These are phyloP conservation scores for Trissolcus japonicus DNA, from an alignment of 2,888 invertebrate species.

Conservation along the genomic window DNA sequence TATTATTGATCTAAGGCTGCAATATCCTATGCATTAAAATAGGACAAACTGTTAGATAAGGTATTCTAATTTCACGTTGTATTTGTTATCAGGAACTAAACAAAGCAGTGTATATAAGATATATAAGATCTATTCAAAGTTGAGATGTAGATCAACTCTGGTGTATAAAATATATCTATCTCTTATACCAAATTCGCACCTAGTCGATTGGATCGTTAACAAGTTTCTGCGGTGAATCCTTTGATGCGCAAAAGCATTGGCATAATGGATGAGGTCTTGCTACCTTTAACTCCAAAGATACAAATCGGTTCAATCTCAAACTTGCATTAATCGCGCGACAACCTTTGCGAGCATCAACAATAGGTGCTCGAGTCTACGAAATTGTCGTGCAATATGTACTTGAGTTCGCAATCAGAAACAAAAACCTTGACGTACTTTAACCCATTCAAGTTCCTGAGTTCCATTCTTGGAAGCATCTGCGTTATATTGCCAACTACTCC, in stretches of 20 bases:
- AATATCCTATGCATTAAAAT: no score
- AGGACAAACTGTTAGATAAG: no score
- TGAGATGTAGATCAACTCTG: no score
- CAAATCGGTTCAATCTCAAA: conserved; percentile 35
- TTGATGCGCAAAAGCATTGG: conserved; percentile 2
- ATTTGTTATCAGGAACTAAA: no score
- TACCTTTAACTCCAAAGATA: conserved; percentile 8
- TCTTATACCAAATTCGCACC: no score
- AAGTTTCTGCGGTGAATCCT: not conserved
- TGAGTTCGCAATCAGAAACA: conserved; percentile 30
- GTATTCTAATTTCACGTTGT: no score
- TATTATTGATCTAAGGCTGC: no score
- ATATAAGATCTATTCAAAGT: no score
- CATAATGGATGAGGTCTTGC: conserved; percentile 15
- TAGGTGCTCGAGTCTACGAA: conserved; percentile 15
- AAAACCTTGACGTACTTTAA: conserved; percentile 7
- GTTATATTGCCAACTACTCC: conserved; percentile 35
- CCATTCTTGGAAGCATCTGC: conserved; percentile 10
- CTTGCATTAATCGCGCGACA: conserved; percentile 33
- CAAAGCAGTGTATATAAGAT: no score
- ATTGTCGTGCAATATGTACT: conserved; percentile 35
- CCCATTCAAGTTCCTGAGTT: not conserved
- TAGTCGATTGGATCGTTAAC: no score
- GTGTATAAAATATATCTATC: no score
- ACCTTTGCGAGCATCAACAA: conserved; percentile 21